phyloP scores from a whole-genome alignment of 2,797 vertebrate genomes.

The Moxostoma hubbsi region DNA sequence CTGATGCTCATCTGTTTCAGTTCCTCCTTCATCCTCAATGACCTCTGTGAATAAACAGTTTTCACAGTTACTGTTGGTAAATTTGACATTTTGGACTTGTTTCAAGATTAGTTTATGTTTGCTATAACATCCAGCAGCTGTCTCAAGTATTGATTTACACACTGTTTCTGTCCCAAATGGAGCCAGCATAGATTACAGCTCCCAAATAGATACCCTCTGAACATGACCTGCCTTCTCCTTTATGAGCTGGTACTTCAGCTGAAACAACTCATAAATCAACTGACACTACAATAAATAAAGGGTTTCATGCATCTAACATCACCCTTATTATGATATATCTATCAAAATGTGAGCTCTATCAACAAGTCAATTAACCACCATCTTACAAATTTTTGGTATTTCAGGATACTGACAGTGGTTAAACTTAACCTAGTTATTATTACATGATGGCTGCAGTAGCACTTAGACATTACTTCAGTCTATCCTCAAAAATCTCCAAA shows the following conservation, averaged over 20 bases:
- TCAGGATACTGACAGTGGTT: background rate
- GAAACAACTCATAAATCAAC: conserved; percentile 38
- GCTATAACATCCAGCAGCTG: conserved; percentile 20
- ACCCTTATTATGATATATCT: background rate
- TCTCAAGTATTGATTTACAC: conserved; percentile 32
- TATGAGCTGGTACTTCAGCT: conserved; percentile 6
- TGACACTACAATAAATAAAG: conserved; percentile 1
- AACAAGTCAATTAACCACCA: conserved; percentile 14
- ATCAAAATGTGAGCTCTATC: conserved; percentile 1
- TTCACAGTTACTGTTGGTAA: background rate
- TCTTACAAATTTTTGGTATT: background rate
- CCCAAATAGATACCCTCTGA: conserved; percentile 36
- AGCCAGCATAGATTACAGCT: conserved; percentile 25
- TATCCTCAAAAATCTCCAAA: background rate
- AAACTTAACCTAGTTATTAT: conserved; percentile 14
- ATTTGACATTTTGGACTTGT: background rate
- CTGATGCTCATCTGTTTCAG: background rate
- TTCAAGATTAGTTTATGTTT: conserved; percentile 3
- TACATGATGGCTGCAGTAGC: background rate
- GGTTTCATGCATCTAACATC: background rate
- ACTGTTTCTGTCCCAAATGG: conserved; percentile 4
- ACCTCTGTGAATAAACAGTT: conserved; percentile 9
- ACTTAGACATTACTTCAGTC: background rate
- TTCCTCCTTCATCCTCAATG: background rate
- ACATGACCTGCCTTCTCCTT: conserved; percentile 22